Conservation (phyloP, 1,140 invertebrate species). For the Heliconius nattereri region DNA sequence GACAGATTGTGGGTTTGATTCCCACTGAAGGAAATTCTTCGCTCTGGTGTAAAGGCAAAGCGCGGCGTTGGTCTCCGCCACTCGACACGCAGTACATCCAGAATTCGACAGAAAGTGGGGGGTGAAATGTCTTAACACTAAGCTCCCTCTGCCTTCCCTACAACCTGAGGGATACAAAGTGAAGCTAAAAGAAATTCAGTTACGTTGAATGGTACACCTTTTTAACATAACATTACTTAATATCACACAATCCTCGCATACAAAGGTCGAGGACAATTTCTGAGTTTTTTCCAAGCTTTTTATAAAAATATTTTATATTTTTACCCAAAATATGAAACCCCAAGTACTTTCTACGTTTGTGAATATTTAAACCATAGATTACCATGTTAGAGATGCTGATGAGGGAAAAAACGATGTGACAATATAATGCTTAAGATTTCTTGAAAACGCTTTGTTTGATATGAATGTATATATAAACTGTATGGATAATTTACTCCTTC, state of each 20-base stretch:
- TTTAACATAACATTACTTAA: neutral
- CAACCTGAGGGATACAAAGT: too few relatives aligned
- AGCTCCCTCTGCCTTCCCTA: too few relatives aligned
- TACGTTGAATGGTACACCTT: neutral
- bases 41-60: too few relatives aligned
- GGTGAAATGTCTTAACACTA: too few relatives aligned
- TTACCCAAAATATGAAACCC: neutral
- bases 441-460: neutral
- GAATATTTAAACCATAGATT: neutral
- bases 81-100: too few relatives aligned
- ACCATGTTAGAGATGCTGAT: neutral
- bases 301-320: neutral
- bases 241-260: neutral
- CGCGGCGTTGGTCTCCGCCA: too few relatives aligned
- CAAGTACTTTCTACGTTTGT: neutral
- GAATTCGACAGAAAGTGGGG: too few relatives aligned
- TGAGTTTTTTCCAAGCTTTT: neutral
- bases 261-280: neutral
- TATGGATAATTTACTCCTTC: too few relatives aligned
- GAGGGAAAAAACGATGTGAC: neutral
- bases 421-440: neutral
- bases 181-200: too few relatives aligned
- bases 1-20: too few relatives aligned
- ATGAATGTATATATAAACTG: too few relatives aligned
- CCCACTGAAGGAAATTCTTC: too few relatives aligned